These are phyloP conservation scores for Spatula clypeata DNA, from an alignment of 2,797 vertebrate species.

Conservation along the genomic window DNA sequence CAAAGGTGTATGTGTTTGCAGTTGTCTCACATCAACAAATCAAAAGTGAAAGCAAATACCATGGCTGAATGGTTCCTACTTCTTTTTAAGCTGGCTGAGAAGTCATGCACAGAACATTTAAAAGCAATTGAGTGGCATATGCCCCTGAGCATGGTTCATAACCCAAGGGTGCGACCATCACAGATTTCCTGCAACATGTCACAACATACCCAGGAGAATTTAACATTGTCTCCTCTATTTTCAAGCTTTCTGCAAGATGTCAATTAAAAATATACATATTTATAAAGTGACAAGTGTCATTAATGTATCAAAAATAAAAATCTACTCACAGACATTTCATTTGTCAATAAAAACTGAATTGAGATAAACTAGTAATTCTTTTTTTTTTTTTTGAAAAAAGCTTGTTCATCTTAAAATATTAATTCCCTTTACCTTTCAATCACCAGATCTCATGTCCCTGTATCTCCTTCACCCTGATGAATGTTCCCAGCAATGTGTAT, in stretches of 20 bases:
- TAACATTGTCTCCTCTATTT: background rate
- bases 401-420: background rate
- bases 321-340: background rate
- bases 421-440: conserved; percentile 31
- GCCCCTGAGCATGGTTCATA: background rate
- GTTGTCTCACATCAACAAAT: conserved; percentile 21
- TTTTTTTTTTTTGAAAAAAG: background rate
- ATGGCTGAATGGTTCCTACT: background rate
- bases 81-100: conserved; percentile 20
- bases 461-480: background rate
- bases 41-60: conserved; percentile 46
- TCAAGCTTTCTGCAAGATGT: background rate
- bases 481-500: background rate
- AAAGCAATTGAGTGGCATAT: conserved; percentile 32
- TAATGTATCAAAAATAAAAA: background rate
- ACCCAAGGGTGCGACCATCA: background rate
- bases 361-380: background rate
- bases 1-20: background rate
- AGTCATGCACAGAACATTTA: background rate
- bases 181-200: background rate
- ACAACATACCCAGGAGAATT: background rate
- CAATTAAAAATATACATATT: background rate
- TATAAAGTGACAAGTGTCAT: background rate
- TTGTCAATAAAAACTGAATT: background rate
- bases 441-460: background rate